Evolutionary conservation across 2,888 invertebrate genomes (phyloP).

Genomic region (Patella ulyssiponensis): DNA sequence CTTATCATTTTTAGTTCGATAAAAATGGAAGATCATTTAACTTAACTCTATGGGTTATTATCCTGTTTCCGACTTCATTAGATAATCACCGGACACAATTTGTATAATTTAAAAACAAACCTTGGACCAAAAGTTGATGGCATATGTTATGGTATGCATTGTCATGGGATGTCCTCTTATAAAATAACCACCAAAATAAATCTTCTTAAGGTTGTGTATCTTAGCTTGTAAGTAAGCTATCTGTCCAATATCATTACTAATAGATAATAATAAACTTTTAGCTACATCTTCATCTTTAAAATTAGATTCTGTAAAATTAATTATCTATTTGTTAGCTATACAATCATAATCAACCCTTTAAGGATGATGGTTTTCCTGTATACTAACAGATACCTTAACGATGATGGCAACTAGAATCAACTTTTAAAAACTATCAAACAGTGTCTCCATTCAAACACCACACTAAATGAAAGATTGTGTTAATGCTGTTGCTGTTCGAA

Average conservation of each 20-base stretch:
- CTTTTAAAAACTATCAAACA: too few relatives aligned
- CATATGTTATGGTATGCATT: conserved; percentile 80
- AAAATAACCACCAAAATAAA: conserved; percentile 82
- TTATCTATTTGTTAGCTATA: neutral
- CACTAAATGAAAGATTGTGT: too few relatives aligned
- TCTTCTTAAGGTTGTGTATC: conserved; percentile 77
- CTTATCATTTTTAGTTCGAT: neutral
- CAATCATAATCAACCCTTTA: too few relatives aligned
- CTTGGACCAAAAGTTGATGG: conserved; percentile 81
- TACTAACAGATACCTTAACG: too few relatives aligned
- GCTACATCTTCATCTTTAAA: conserved; percentile 78
- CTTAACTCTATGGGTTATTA: neutral
- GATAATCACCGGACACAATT: neutral
- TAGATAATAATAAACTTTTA: conserved; percentile 78
- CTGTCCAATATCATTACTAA: conserved; percentile 83
- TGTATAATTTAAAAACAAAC: conserved; percentile 52
- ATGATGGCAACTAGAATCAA: too few relatives aligned
- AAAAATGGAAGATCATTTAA: too few relatives aligned
- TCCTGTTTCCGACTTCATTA: neutral
- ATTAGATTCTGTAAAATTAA: conserved; percentile 37
- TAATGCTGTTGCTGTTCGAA: too few relatives aligned
- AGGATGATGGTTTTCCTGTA: too few relatives aligned
- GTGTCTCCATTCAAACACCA: too few relatives aligned
- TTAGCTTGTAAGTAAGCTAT: conserved; percentile 81
- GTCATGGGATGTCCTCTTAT: conserved; percentile 80